Percentiles rank a stretch among this genome's conserved stretches.
These are phyloP conservation scores for Leucoma salicis DNA, from an alignment of 2,888 invertebrate species.

Conservation along the genomic window DNA sequence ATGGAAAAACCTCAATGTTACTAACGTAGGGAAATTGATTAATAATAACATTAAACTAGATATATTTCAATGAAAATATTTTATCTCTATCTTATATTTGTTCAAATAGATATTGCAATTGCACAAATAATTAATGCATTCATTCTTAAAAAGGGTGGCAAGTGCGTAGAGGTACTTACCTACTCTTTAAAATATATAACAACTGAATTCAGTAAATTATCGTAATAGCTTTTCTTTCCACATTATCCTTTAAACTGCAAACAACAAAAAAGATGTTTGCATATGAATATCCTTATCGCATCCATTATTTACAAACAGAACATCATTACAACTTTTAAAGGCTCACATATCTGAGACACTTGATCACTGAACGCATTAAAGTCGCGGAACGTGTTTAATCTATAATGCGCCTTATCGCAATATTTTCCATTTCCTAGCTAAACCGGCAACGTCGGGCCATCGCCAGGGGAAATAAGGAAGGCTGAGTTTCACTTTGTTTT, in stretches of 20 bases:
- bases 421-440: conserved; percentile 81
- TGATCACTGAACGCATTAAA: conserved; percentile 72
- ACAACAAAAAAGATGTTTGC: conserved; percentile 51
- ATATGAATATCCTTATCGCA: conserved; percentile 50
- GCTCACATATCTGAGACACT: conserved; percentile 53
- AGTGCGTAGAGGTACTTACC: too few relatives aligned
- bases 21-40: too few relatives aligned
- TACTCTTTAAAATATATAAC: too few relatives aligned
- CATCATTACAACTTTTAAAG: conserved; percentile 62
- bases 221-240: conserved; percentile 10
- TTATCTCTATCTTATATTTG: too few relatives aligned
- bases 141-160: too few relatives aligned
- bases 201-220: background rate
- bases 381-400: conserved; percentile 74
- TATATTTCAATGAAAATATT: too few relatives aligned
- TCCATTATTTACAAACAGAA: conserved; percentile 54
- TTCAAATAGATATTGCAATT: too few relatives aligned
- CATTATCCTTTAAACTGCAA: conserved; percentile 20
- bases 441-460: conserved; percentile 65
- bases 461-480: conserved; percentile 81
- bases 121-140: too few relatives aligned
- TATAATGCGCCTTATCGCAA: conserved; percentile 82
- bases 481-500: conserved; percentile 79
- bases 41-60: too few relatives aligned
- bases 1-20: too few relatives aligned